Conservation (phyloP, 2,797 vertebrate genomes). For the Gymnoscopelus microlampas region DNA sequence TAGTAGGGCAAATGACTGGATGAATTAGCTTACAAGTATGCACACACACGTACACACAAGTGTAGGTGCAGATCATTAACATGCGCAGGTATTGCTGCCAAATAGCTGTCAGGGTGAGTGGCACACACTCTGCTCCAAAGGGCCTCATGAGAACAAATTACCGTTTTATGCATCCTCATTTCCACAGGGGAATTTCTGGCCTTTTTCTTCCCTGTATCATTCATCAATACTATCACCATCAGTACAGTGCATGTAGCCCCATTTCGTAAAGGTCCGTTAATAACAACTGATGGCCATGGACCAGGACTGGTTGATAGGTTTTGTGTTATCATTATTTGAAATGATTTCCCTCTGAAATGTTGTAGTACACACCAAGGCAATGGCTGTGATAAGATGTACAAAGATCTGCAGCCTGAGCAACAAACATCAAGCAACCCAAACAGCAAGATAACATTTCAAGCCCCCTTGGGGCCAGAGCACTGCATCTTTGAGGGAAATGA, state of each 20-base stretch:
- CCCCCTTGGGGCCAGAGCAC: conserved; percentile 40
- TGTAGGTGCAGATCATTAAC: conserved; percentile 50
- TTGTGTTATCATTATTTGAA: conserved; percentile 31
- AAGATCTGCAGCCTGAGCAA: conserved; percentile 12
- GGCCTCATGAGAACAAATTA: conserved; percentile 48
- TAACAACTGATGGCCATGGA: conserved; percentile 20
- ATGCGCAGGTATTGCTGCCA: conserved; percentile 35
- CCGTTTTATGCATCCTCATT: conserved; percentile 25
- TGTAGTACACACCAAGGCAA: not conserved
- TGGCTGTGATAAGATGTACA: not conserved
- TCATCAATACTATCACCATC: not conserved
- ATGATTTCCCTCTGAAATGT: conserved; percentile 34
- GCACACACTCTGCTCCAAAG: conserved; percentile 21
- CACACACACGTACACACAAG: conserved; percentile 26
- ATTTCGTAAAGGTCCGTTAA: conserved; percentile 30
- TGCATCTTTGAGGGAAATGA: conserved; percentile 27
- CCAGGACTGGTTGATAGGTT: not conserved
- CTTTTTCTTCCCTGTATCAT: not conserved
- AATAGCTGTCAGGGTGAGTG: conserved; percentile 35
- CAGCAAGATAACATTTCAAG: conserved; percentile 37
- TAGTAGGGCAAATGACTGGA: conserved; percentile 32
- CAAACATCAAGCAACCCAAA: conserved; percentile 36
- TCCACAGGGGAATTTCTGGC: conserved; percentile 31
- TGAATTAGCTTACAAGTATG: conserved; percentile 42
- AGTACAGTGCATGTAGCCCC: too few species aligned